Percentiles rank a stretch among this genome's conserved stretches.
phyloP scores from a whole-genome alignment of 2,888 invertebrate genomes.

The Tachina fera region DNA sequence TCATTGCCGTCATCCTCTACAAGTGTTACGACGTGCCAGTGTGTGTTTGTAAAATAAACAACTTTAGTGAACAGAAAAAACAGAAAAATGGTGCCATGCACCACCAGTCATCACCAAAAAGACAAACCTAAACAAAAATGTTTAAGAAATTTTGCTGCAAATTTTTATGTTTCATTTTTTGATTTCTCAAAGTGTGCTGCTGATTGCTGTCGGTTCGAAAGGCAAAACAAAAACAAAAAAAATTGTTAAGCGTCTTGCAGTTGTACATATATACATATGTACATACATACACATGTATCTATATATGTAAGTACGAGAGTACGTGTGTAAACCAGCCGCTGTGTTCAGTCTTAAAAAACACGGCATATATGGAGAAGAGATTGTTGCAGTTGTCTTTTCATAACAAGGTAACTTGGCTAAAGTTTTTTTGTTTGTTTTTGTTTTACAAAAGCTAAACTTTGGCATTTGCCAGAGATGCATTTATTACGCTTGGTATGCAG shows the following conservation, averaged over 20 bases:
- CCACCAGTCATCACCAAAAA: conserved; percentile 66
- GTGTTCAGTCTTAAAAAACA: conserved; percentile 68
- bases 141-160: conserved; percentile 45
- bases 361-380: conserved; percentile 56
- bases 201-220: conserved; percentile 25
- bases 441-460: conserved; percentile 58
- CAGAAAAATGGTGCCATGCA: conserved; percentile 72
- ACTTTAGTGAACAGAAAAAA: conserved; percentile 39
- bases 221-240: background rate
- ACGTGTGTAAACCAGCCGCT: background rate
- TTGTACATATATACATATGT: conserved; percentile 68
- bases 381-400: conserved; percentile 35
- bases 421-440: conserved; percentile 24
- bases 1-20: conserved; percentile 52
- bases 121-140: conserved; percentile 34
- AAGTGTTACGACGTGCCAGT: conserved; percentile 18
- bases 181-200: background rate
- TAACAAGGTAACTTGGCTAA: conserved; percentile 41
- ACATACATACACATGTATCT: background rate
- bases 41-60: conserved; percentile 41
- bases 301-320: background rate
- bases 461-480: conserved; percentile 64
- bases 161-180: conserved; percentile 19
- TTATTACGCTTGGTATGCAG: conserved; percentile 10
- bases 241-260: conserved; percentile 24